Evolutionary conservation across 2,113 vertebrate genomes (phyloP).

Genomic region (Cyprinodon tularosa): DNA sequence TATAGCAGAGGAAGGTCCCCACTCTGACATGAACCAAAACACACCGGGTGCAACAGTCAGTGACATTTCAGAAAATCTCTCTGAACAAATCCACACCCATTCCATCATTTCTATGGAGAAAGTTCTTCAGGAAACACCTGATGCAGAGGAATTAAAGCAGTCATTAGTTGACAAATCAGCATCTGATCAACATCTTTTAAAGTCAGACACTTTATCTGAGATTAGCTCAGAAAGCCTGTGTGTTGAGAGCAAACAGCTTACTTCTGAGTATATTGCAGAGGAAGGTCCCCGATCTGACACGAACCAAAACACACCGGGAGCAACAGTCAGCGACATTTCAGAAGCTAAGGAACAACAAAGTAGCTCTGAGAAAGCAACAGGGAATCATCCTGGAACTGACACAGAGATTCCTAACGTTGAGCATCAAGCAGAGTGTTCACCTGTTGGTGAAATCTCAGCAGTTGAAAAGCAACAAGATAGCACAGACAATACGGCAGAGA

Average conservation of each 20-base stretch:
- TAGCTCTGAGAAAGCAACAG: constrained; percentile 30
- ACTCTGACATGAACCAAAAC: neutral
- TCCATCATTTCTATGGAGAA: constrained; percentile 53
- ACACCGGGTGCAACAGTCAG: too few species aligned
- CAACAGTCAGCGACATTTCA: constrained; percentile 13
- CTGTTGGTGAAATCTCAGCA: constrained; percentile 27
- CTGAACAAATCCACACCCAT: constrained; percentile 27
- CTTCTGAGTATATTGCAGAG: constrained; percentile 19
- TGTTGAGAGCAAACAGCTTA: constrained; percentile 30
- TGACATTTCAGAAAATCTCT: neutral
- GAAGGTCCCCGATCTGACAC: constrained; percentile 4
- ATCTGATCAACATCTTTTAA: constrained; percentile 18
- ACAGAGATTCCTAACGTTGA: constrained; percentile 25
- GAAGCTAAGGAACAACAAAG: constrained; percentile 35
- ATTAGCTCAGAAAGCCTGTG: constrained; percentile 8
- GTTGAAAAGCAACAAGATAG: constrained; percentile 30
- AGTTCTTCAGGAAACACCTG: constrained; percentile 58
- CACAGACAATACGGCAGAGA: constrained; percentile 26
- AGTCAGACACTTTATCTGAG: constrained; percentile 41
- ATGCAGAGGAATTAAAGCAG: constrained; percentile 44
- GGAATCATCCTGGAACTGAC: constrained; percentile 9
- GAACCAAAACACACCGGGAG: constrained; percentile 20
- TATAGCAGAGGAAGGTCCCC: neutral
- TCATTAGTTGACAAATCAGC: constrained; percentile 3
- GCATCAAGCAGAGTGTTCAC: constrained; percentile 19